Base-by-base conservation (phyloP, 1,140 invertebrate genomes). In the Phortica variegata region DNA sequence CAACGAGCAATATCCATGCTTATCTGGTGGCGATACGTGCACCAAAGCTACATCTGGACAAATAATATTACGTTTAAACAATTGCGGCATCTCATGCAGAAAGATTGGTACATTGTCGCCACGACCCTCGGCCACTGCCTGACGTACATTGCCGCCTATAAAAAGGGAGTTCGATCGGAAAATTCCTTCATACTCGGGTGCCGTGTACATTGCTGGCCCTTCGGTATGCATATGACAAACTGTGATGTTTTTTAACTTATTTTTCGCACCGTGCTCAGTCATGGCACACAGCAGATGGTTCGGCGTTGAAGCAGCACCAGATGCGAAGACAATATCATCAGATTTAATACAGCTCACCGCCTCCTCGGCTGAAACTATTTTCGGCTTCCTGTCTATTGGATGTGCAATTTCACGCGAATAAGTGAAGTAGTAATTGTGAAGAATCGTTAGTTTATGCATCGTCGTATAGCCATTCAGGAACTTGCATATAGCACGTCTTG, bases 151-250 rank as follows among this genome's bases (percentile, higher is more conserved):
- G 1, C 83, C 88, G 7, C 90, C 93, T 81, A 95, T 95, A 73
- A 97, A 97, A 49, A 95, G 85, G 1, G 93, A 95, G 42, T 85
- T 82, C 0, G 90, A 92, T 52, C 90, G 85, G 65, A 86, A 86
- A 43, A 82, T 83, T 78, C 88, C 87, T 77, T 87, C 84, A 75
- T 84, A 90, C 54, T 91, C 89, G 12, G 87, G 86, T 13, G 86
- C 81, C 16, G 85, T 83, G 68, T 95, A 95, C 0, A 84, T 77
- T 0, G 89, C 91, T 0, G 86, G 82, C 34, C 92, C 92, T 78
- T 97, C 93, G 0, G 94, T 93, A 74, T 97, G 94, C 83, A 97
- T 95, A 63, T 97, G 93, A 60, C 90, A 91, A 0, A 96, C 83
- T 18, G 82, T 85, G 3, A 97, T 84, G 75, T 89, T 82, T 56